Conservation (phyloP, 2,113 vertebrate species). For the Rhinopomastus cyanomelas region DNA sequence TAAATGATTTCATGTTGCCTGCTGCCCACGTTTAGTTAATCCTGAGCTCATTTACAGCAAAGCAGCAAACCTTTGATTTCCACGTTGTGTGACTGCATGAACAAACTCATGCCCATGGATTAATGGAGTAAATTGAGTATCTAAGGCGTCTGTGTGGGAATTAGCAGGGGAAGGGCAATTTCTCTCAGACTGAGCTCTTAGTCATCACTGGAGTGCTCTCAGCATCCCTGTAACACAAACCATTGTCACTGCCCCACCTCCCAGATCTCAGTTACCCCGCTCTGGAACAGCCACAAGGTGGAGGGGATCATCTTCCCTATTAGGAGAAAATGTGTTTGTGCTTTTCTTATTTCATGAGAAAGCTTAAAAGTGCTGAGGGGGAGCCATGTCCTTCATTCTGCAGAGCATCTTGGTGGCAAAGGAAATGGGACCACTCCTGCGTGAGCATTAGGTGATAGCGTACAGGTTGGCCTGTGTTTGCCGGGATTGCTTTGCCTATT, state of each 20-base stretch:
- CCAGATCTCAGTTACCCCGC: not conserved
- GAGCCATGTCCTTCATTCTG: not conserved
- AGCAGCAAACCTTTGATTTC: not conserved
- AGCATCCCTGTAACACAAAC: not conserved
- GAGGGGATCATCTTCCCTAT: not conserved
- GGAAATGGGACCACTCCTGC: not conserved
- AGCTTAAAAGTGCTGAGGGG: not conserved
- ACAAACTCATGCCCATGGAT: not conserved
- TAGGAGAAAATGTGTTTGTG: not conserved
- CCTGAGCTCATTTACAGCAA: not conserved
- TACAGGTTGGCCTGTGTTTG: not conserved
- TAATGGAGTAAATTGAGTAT: not conserved
- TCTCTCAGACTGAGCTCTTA: not conserved
- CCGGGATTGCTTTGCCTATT: not conserved
- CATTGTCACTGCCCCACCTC: not conserved
- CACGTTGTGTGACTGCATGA: not conserved
- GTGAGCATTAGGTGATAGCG: not conserved
- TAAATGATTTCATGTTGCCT: not conserved
- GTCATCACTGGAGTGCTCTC: not conserved
- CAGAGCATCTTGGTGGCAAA: not conserved
- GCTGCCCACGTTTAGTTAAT: not conserved
- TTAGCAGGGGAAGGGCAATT: not conserved
- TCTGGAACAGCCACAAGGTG: accelerated
- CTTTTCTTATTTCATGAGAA: not conserved
- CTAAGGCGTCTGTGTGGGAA: not conserved